Conservation (phyloP, 2,113 vertebrate genomes). For the Tetrax tetrax region DNA sequence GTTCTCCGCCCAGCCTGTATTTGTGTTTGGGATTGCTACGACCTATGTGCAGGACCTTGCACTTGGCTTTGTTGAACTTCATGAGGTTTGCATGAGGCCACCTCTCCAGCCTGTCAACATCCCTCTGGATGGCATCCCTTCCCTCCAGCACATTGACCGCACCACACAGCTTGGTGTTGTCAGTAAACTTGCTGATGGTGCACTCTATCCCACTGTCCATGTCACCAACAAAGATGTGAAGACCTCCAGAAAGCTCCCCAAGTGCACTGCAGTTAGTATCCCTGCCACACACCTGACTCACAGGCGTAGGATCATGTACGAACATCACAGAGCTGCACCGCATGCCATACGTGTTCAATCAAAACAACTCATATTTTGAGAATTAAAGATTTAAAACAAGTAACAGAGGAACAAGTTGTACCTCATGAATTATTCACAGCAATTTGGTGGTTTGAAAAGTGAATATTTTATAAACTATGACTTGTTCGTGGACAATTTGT, state of each 20-base stretch:
- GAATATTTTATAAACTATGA: neutral
- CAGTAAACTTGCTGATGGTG: too few relatives aligned
- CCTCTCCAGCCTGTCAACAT: too few relatives aligned
- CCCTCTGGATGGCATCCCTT: too few relatives aligned
- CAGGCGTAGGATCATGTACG: accelerated
- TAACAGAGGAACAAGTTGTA: neutral
- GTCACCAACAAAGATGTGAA: too few relatives aligned
- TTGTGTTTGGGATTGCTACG: too few relatives aligned
- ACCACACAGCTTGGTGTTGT: too few relatives aligned
- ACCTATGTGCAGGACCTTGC: too few relatives aligned
- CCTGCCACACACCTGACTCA: neutral
- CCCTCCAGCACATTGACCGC: too few relatives aligned
- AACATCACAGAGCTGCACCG: neutral
- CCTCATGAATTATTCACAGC: neutral
- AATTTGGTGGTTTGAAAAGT: neutral
- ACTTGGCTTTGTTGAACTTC: too few relatives aligned
- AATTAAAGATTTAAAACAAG: slow-evolving; percentile 6
- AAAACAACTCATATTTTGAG: neutral
- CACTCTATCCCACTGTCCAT: too few relatives aligned
- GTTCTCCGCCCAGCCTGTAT: too few relatives aligned
- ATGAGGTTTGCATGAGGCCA: too few relatives aligned
- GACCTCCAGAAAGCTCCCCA: neutral
- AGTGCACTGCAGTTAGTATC: accelerated
- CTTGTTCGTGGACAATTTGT: neutral
- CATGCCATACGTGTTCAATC: neutral